Evolutionary conservation across 2,797 vertebrate species (phyloP).

Genomic region (Pangasius mekongensis): DNA sequence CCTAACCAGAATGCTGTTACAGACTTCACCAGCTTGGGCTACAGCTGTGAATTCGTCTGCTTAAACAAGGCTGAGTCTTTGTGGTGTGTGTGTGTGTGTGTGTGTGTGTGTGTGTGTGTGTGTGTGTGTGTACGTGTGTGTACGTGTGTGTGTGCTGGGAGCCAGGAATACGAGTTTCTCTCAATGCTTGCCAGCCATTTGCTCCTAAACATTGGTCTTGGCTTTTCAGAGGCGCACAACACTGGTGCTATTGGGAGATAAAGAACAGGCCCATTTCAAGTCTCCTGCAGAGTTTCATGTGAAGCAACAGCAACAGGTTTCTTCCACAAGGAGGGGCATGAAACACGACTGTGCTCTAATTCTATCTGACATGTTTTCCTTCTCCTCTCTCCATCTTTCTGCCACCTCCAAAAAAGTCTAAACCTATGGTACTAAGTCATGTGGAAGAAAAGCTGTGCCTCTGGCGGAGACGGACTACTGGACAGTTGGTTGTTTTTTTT

Average conservation of each 20-base stretch:
- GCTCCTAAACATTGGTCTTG: constrained; percentile 48
- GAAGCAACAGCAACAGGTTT: constrained; percentile 74
- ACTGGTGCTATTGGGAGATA: constrained; percentile 72
- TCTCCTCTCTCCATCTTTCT: constrained; percentile 33
- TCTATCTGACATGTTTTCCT: constrained; percentile 75
- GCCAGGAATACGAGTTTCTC: constrained; percentile 35
- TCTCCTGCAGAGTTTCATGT: constrained; percentile 68
- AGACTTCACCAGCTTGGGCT: constrained; percentile 59
- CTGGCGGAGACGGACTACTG: not conserved
- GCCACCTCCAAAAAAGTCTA: constrained; percentile 52
- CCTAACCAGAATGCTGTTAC: constrained; percentile 52
- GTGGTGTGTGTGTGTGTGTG: constrained; percentile 37
- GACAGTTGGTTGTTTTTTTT: not conserved
- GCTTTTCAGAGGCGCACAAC: constrained; percentile 39
- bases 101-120: not conserved
- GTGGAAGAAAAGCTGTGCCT: constrained; percentile 12
- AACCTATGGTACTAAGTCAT: constrained; percentile 21
- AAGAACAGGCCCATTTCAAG: constrained; percentile 73
- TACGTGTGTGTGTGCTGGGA: not conserved
- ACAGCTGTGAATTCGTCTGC: constrained; percentile 60
- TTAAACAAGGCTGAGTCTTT: constrained; percentile 61
- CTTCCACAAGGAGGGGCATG: constrained; percentile 68
- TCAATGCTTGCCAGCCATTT: constrained; percentile 45
- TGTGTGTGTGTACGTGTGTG: not conserved
- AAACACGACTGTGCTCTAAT: constrained; percentile 75